Evolutionary conservation across 2,113 vertebrate genomes (phyloP), one percentile per base, ranked within the genome.

Genomic region (Aythya baeri): DNA sequence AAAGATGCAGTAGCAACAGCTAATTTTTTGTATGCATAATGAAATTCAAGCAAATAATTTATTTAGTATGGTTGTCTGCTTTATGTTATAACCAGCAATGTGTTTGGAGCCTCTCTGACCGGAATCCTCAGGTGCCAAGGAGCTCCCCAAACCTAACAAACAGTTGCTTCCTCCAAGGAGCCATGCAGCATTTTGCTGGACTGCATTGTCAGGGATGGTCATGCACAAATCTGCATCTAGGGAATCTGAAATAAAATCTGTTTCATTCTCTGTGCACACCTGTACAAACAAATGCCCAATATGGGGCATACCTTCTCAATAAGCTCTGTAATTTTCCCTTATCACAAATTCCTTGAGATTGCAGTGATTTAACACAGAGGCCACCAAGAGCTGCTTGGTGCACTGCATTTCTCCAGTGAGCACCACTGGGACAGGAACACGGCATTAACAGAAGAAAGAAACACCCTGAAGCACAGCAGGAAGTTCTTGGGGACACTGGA

Each of bases 401-500:
- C 27, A 36, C 61, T 1, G 7, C 16, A 26, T 6, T 38, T 26
- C 17, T 86, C 59, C 44, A 29, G 61, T 13, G 17, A 81, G 58
- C 12, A 49, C 3, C 36, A 14, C 25, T 13, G 13, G 22, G 7
- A 54, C 0, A 1, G 20, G 20, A 91, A 76, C 4, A 44, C 2
- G 27, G 26, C 44, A 36, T 5, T 36, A 50, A 17, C 17, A 65
- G 58, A 83, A 83, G 13, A 55, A 79, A 88, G 3, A 73, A 93
- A 78, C 0, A 1, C 0, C 0, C 26, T 41, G 22, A 76, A 31
- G 32, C 9, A 32, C 34, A 55, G 14, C 31, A 83, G 76, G 14
- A 96, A 62, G 27, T 52, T 34, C 15, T 3, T 32, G 55, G 82
- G 3, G 18, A 62, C 20, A 57, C 46, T 50, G 15, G 9, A 78